A percentile compares a stretch with the other conserved stretches of the same genome.
Conservation (phyloP, 23 tunicate species). For the Botrylloides violaceus region DNA sequence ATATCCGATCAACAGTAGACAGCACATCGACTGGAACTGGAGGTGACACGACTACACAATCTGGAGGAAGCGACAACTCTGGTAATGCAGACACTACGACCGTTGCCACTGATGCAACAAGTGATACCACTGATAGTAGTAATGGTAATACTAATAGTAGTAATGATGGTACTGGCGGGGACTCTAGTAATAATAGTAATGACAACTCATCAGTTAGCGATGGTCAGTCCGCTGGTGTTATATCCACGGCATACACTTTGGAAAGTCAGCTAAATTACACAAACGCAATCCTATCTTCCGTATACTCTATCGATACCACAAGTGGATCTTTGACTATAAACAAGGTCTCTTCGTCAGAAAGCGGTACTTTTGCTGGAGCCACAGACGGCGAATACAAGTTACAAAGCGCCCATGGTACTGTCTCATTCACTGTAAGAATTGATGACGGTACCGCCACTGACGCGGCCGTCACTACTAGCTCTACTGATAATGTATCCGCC, state of each 20-base stretch:
- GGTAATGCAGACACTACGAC: background rate
- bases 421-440: constrained; percentile 23
- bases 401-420: constrained; percentile 24
- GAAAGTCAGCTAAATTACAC: background rate
- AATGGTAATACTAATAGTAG: background rate
- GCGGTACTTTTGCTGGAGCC: constrained; percentile 18
- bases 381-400: constrained; percentile 45
- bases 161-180: background rate
- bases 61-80: background rate
- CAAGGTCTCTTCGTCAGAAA: constrained; percentile 24
- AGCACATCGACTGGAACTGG: background rate
- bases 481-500: constrained; percentile 23
- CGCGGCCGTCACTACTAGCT: constrained; percentile 4
- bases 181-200: background rate
- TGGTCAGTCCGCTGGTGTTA: background rate
- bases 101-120: background rate
- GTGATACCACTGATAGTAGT: background rate
- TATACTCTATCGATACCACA: constrained; percentile 25
- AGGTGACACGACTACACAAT: background rate
- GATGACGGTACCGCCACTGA: constrained; percentile 4
- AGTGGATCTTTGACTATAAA: constrained; percentile 44
- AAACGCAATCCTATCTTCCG: constrained; percentile 21
- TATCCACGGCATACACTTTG: constrained; percentile 4
- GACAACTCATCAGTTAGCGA: too few relatives aligned
- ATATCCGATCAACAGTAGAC: background rate